phyloP scores from a whole-genome alignment of 2,888 invertebrate genomes.

The Metellina segmentata region DNA sequence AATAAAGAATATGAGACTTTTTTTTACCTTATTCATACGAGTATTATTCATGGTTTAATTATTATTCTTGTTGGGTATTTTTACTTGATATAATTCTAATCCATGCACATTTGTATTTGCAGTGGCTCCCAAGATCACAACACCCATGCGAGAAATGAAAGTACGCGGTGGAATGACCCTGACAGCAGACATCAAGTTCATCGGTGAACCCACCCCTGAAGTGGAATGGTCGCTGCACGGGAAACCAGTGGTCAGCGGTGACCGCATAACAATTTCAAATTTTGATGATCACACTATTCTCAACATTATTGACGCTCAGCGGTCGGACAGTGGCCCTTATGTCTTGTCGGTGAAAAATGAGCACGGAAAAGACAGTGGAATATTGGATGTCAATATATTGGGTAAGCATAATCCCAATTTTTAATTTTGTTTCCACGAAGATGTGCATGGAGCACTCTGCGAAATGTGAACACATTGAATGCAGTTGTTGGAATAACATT shows the following conservation, averaged over 20 bases:
- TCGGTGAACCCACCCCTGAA: constrained; percentile 83
- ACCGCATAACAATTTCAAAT: constrained; percentile 92
- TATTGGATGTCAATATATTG: constrained; percentile 92
- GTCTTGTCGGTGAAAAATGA: constrained; percentile 93
- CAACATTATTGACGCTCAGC: constrained; percentile 95
- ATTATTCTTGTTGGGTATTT: too few relatives aligned
- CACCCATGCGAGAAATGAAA: constrained; percentile 92
- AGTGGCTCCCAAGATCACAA: constrained; percentile 97
- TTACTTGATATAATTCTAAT: too few relatives aligned
- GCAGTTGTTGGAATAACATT: too few relatives aligned
- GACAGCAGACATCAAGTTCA: constrained; percentile 90
- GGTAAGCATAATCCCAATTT: constrained; percentile 82
- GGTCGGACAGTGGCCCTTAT: constrained; percentile 94
- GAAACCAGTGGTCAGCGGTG: constrained; percentile 84
- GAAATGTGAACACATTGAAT: too few relatives aligned
- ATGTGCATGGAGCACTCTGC: too few relatives aligned
- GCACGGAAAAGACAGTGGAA: constrained; percentile 95
- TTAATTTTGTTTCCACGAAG: neutral
- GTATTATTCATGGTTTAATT: too few relatives aligned
- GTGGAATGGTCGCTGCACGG: constrained; percentile 81
- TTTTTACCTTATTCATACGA: too few relatives aligned
- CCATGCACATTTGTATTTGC: constrained; percentile 47
- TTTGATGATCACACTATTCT: constrained; percentile 95
- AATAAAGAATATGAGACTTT: too few relatives aligned
- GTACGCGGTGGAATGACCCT: constrained; percentile 96